Evolutionary conservation across 92 coral and sea anemone species (phyloP).

Genomic region (Meandrina meandrites): DNA sequence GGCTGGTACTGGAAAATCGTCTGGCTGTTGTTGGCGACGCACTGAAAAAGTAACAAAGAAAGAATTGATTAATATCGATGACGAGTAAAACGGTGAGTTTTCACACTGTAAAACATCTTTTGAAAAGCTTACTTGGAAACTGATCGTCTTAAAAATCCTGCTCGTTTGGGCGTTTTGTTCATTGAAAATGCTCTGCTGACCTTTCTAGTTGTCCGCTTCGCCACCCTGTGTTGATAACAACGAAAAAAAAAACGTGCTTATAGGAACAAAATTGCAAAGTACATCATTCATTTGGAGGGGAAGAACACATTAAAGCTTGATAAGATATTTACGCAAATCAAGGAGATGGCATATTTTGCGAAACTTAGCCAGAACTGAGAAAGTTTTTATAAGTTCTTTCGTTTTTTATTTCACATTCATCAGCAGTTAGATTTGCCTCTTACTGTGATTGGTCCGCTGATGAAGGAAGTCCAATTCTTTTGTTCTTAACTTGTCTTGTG

Average conservation of each 20-base stretch:
- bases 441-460: no score
- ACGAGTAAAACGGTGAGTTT: not conserved
- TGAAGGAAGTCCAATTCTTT: no score
- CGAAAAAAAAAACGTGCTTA: not conserved
- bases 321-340: not conserved
- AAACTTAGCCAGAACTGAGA: not conserved
- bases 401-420: no score
- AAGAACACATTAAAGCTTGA: no score
- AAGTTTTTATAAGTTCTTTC: no score
- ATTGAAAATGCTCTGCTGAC: conserved; percentile 94
- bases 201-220: conserved; percentile 90
- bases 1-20: conserved; percentile 72
- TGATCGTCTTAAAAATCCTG: conserved; percentile 68
- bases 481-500: no score
- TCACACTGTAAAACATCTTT: not conserved
- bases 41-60: conserved; percentile 38
- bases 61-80: not conserved
- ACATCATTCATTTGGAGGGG: no score
- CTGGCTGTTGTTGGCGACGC: conserved; percentile 53
- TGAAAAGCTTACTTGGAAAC: conserved; percentile 79
- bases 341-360: not conserved
- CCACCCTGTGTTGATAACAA: conserved; percentile 67
- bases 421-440: no score
- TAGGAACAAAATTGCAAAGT: no score
- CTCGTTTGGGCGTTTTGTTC: conserved; percentile 93